These are phyloP conservation scores for Phymastichus coffea DNA, from an alignment of 1,140 invertebrate species.

Conservation along the genomic window DNA sequence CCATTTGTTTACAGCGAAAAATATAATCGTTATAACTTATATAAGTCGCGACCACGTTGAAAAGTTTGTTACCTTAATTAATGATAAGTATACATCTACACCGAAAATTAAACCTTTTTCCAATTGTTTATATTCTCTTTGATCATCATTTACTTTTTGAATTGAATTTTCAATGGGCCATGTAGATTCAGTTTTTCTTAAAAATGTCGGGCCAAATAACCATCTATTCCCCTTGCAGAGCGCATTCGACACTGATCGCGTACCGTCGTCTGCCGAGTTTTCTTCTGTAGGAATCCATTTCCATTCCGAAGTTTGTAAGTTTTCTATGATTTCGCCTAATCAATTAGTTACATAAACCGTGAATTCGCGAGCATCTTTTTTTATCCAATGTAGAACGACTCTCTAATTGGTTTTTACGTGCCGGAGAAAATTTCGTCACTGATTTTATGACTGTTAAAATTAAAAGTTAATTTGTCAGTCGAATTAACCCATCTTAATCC, in stretches of 20 bases:
- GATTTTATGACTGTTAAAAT: not conserved
- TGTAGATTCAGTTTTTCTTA: not conserved
- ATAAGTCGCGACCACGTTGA: too few relatives aligned
- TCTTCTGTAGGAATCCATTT: not conserved
- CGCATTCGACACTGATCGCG: not conserved
- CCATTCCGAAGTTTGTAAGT: not conserved
- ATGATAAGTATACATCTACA: too few relatives aligned
- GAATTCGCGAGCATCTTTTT: not conserved
- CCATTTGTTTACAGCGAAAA: too few relatives aligned
- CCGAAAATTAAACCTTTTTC: too few relatives aligned
- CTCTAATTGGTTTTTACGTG: not conserved
- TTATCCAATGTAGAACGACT: conserved; percentile 5
- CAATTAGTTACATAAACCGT: not conserved
- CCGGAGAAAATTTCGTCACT: not conserved
- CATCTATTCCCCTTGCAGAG: not conserved
- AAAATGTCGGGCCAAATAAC: not conserved
- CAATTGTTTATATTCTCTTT: not conserved
- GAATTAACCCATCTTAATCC: not conserved
- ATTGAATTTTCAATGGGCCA: not conserved
- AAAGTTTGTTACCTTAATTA: too few relatives aligned
- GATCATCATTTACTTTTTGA: not conserved
- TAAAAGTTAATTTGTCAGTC: not conserved
- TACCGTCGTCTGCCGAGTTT: not conserved
- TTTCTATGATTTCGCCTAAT: not conserved
- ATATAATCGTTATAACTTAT: too few relatives aligned